Conservation (phyloP, 2,797 vertebrate genomes). For the Rachycentron canadum region DNA sequence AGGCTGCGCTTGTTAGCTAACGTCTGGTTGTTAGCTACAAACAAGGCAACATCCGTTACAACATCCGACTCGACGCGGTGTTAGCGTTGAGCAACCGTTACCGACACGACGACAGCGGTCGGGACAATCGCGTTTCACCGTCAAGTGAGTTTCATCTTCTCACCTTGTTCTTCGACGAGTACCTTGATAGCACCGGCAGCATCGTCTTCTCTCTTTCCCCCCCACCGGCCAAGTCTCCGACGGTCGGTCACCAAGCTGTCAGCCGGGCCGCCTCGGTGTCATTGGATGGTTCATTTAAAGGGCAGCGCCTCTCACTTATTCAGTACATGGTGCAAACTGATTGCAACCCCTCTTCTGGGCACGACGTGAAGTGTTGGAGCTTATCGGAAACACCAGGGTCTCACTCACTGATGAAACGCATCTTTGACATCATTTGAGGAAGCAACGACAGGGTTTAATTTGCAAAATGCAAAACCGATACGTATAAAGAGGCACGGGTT, state of each 20-base stretch:
- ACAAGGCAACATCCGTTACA: neutral
- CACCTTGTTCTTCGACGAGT: slow-evolving; percentile 60
- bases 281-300: slow-evolving; percentile 69
- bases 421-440: neutral
- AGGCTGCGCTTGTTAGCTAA: slow-evolving; percentile 27
- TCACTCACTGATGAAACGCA: too few relatives aligned
- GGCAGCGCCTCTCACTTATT: slow-evolving; percentile 35
- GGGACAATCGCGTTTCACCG: too few relatives aligned
- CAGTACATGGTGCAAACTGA: neutral
- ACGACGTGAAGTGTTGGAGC: slow-evolving; percentile 2
- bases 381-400: too few relatives aligned
- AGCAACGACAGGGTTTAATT: neutral
- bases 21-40: slow-evolving; percentile 12
- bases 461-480: slow-evolving; percentile 2
- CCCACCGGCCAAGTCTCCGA: slow-evolving; percentile 19
- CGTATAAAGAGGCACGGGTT: neutral
- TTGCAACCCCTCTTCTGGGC: neutral
- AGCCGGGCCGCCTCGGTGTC: neutral
- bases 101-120: neutral
- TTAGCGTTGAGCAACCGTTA: neutral
- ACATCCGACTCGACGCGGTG: neutral
- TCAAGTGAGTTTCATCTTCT: neutral
- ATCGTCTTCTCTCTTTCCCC: too few relatives aligned
- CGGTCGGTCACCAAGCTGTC: slow-evolving; percentile 8
- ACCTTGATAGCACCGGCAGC: slow-evolving; percentile 43